Evolutionary conservation across 2,888 invertebrate genomes (phyloP), one percentile per base, ranked within the genome.

Genomic region (Scaptomyza reducta): DNA sequence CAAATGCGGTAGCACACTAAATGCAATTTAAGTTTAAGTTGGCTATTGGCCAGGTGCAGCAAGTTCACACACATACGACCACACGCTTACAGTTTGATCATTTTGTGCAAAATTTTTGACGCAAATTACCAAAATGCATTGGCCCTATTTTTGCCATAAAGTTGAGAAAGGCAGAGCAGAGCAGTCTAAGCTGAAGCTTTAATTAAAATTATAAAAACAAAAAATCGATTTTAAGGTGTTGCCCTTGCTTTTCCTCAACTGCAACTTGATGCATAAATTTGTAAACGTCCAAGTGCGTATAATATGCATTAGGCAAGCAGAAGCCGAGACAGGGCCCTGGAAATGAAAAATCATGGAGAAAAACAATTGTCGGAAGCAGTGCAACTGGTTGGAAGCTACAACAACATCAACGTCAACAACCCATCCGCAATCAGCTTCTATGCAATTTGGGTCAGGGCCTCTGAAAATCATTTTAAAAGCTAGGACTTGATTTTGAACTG

Each of bases 161-260:
- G 11, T 45, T 42, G 13, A 22, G 22, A 22, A 22, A 22, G 22
- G 2, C 4, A 22, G 3, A 22, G 14, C 42, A 6, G n/a, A 18
- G 40, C 13, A 46, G 27, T n/a, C 44, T 53, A 38, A 40, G 61
- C 35, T 47, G 60, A 54, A 58, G 84, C 87, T 69, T 65, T 88
- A 86, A 88, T 84, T 88, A 78, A 84, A 86, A 80, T 76, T 88
- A 78, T 69, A 86, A 83, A 82, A 88, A 80, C 78, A 82, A 68
- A 74, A 77, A 75, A 76, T 72, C 76, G 77, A 79, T 65, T 59
- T 33, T 33, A 61, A 57, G 57, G 22, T n/a, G n/a, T n/a, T n/a
- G n/a, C n/a, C n/a, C n/a, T n/a, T n/a, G n/a, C n/a, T n/a, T n/a
- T n/a, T n/a, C n/a, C n/a, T n/a, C n/a, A n/a, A n/a, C n/a, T n/a